Evolutionary conservation across 2,797 vertebrate genomes (phyloP).

Genomic region (Pantherophis alleghaniensis): DNA sequence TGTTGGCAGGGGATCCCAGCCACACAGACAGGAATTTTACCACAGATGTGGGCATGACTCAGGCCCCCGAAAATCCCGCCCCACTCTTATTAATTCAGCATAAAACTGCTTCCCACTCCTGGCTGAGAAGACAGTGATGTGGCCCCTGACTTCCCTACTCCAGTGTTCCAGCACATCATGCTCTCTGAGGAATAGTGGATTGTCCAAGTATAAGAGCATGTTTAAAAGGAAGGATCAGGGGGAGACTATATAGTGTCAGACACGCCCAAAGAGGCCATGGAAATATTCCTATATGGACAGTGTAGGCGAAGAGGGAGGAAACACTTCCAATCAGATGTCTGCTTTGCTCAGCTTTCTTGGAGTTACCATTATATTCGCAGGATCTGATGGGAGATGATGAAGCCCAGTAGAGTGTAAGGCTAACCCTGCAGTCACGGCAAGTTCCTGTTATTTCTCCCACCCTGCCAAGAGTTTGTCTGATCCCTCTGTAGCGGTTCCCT

Average conservation of each 20-base stretch:
- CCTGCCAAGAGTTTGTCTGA: neutral
- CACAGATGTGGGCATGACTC: neutral
- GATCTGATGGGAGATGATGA: neutral
- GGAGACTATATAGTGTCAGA: neutral
- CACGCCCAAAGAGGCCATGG: too few relatives aligned
- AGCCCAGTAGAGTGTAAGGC: neutral
- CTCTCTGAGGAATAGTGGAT: neutral
- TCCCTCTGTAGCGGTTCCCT: neutral
- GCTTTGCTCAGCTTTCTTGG: neutral
- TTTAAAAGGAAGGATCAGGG: neutral
- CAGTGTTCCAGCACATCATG: neutral
- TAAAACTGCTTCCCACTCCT: neutral
- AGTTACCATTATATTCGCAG: neutral
- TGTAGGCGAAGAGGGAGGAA: neutral
- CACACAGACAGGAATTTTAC: neutral
- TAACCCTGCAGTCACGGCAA: neutral
- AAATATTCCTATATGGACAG: neutral
- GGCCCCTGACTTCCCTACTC: neutral
- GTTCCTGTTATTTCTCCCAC: rapidly evolving
- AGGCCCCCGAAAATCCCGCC: neutral
- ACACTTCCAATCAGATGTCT: neutral
- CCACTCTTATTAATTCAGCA: neutral
- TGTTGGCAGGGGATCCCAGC: neutral
- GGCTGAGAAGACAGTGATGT: neutral
- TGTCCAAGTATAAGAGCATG: neutral